These are phyloP conservation scores for Lepus townsendii DNA, from an alignment of 2,797 vertebrate species.

Conservation along the genomic window DNA sequence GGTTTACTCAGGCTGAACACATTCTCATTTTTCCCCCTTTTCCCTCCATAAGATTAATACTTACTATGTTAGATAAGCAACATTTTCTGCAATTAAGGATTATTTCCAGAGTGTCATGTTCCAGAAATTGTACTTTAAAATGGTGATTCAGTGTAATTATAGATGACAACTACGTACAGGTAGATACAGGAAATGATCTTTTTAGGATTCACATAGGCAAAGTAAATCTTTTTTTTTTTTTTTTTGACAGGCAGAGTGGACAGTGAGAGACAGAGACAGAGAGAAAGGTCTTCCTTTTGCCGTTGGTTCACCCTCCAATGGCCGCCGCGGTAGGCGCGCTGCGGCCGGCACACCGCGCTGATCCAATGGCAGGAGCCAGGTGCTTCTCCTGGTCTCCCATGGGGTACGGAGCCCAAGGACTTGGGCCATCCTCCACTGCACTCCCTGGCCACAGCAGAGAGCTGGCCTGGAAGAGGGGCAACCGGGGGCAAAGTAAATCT, in stretches of 20 bases:
- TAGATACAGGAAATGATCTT: not conserved
- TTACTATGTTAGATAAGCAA: not conserved
- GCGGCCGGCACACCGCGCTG: no score
- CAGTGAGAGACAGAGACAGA: no score
- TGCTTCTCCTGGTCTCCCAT: no score
- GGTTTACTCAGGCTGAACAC: not conserved
- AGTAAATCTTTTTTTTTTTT: not conserved
- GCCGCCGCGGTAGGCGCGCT: no score
- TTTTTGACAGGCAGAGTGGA: no score
- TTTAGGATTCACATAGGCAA: not conserved
- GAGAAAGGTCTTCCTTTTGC: no score
- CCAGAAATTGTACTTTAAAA: conserved; percentile 51
- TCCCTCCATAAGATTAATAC: not conserved
- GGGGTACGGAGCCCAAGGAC: no score
- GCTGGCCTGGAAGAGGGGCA: no score
- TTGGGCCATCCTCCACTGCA: no score
- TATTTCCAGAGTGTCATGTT: conserved; percentile 59
- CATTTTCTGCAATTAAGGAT: conserved; percentile 35
- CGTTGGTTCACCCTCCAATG: no score
- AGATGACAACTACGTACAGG: not conserved
- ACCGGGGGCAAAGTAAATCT: not conserved
- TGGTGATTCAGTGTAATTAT: conserved; percentile 21
- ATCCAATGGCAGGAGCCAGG: no score
- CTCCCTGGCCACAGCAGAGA: no score
- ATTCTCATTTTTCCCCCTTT: not conserved